Conservation (phyloP, 35 echinoderm and acorn worm species). For the Heliocidaris erythrogramma region DNA sequence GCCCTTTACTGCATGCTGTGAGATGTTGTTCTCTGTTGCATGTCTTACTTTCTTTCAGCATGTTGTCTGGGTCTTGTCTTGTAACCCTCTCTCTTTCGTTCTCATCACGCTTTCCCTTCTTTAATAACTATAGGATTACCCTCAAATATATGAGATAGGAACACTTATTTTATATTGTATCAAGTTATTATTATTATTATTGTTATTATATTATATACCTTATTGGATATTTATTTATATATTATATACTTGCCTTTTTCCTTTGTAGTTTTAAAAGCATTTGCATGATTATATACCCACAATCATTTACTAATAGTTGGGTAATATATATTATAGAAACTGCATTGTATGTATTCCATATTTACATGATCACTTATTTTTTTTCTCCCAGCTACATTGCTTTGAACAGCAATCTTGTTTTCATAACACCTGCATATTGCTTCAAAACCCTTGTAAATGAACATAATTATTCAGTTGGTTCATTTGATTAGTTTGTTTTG, state of each 20-base stretch:
- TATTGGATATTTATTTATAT: neutral
- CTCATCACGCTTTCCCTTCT: neutral
- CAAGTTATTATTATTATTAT: neutral
- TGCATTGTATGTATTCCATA: neutral
- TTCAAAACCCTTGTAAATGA: neutral
- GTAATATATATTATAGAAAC: neutral
- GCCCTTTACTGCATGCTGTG: neutral
- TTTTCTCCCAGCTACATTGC: neutral
- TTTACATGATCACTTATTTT: neutral
- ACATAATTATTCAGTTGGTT: neutral
- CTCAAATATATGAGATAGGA: neutral
- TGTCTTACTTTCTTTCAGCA: neutral
- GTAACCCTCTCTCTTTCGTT: neutral
- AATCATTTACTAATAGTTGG: neutral
- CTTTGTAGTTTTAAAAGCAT: neutral
- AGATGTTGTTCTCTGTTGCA: slow-evolving; percentile 7
- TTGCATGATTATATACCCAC: neutral
- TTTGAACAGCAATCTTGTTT: neutral
- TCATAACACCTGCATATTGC: neutral
- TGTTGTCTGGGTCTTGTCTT: neutral
- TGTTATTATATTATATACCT: neutral
- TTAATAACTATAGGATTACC: neutral
- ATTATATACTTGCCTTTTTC: neutral
- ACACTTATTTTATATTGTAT: neutral
- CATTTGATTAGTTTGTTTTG: neutral